These are phyloP conservation scores for Myrmecophaga tridactyla DNA, from an alignment of 2,113 vertebrate species.

Conservation along the genomic window DNA sequence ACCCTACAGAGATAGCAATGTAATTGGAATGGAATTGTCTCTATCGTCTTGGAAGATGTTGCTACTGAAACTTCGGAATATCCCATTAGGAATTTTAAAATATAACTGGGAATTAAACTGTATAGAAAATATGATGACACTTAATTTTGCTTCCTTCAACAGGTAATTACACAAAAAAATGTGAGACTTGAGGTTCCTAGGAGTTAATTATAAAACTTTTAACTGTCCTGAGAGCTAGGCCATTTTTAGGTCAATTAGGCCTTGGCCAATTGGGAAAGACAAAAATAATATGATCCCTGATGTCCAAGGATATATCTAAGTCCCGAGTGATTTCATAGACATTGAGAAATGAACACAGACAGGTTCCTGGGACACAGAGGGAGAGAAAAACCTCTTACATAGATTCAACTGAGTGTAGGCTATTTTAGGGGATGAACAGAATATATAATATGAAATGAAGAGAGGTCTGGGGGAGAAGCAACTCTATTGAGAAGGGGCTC, in stretches of 20 bases:
- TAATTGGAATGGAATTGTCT: neutral
- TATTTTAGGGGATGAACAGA: neutral
- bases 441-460: neutral
- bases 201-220: neutral
- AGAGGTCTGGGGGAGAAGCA: neutral
- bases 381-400: neutral
- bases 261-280: neutral
- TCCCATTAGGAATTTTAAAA: neutral
- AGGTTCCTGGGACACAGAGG: neutral
- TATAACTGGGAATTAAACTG: neutral
- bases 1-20: neutral
- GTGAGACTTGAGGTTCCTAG: neutral
- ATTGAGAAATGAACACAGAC: neutral
- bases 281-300: neutral
- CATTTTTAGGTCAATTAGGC: neutral
- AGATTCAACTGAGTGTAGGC: neutral
- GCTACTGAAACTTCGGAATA: conserved; percentile 15
- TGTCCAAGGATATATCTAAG: neutral
- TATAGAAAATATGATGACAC: neutral
- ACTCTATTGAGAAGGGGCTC: neutral
- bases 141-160: neutral
- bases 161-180: neutral
- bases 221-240: neutral
- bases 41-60: neutral
- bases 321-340: neutral